phyloP scores from a whole-genome alignment of 2,888 invertebrate species.

The Agriotes lineatus region DNA sequence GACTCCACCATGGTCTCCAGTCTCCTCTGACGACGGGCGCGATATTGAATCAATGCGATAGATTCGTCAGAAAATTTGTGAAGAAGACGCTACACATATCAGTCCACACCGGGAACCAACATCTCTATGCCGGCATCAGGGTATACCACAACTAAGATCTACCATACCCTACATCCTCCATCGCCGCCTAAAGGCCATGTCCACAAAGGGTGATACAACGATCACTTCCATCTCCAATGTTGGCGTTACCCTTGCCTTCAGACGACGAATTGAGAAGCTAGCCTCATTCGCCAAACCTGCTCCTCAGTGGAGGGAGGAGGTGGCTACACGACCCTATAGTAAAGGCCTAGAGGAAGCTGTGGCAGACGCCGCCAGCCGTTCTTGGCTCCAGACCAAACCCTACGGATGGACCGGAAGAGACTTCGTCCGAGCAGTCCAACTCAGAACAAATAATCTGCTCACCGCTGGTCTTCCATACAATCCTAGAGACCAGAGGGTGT shows the following conservation, averaged over 20 bases:
- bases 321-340: background rate
- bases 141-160: background rate
- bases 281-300: background rate
- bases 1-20: constrained; percentile 58
- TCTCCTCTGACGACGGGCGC: constrained; percentile 48
- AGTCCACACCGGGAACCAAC: constrained; percentile 35
- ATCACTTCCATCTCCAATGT: background rate
- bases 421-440: constrained; percentile 36
- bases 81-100: background rate
- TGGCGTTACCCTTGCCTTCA: background rate
- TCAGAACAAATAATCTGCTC: constrained; percentile 34
- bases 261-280: background rate
- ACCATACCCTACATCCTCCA: background rate
- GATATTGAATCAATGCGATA: constrained; percentile 54
- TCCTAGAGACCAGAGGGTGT: constrained; percentile 16
- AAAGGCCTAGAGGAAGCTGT: constrained; percentile 25
- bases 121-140: background rate
- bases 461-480: constrained; percentile 33
- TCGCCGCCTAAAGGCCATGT: background rate
- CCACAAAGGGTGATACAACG: background rate
- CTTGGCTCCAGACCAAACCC: constrained; percentile 32
- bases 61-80: constrained; percentile 50
- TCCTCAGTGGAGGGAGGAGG: constrained; percentile 1
- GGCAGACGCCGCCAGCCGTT: constrained; percentile 18
- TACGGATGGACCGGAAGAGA: constrained; percentile 39